These are phyloP conservation scores for Hydra vulgaris DNA, from an alignment of 30 jellyfish, hydroid and myxozoan species.

Conservation along the genomic window DNA sequence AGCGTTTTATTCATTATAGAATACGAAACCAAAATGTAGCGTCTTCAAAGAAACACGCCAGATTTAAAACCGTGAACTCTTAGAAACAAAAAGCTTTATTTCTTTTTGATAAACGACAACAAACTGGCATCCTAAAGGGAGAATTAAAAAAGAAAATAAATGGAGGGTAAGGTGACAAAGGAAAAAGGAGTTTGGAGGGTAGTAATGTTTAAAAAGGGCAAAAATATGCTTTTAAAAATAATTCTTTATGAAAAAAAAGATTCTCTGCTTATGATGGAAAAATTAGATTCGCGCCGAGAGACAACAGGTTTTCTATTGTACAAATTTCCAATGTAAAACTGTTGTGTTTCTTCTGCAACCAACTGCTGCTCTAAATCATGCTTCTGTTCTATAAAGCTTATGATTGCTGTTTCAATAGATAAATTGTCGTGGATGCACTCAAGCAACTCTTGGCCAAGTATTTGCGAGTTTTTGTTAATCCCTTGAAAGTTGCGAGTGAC, in stretches of 20 bases:
- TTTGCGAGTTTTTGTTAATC: constrained; percentile 48
- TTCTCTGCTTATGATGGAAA: not conserved
- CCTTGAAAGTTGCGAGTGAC: constrained; percentile 71
- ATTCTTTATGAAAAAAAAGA: not conserved
- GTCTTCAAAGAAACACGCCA: no score
- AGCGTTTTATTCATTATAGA: no score
- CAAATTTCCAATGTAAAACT: not conserved
- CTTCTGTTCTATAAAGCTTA: constrained; percentile 80
- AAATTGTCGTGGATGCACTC: constrained; percentile 90
- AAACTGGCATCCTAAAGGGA: constrained; percentile 3
- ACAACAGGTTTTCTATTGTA: no score
- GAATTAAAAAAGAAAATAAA: not conserved
- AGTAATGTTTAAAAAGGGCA: not conserved
- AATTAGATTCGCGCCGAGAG: no score
- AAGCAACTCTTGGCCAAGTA: constrained; percentile 81
- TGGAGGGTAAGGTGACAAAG: constrained; percentile 13
- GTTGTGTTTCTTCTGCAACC: constrained; percentile 57
- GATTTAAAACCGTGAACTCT: no score
- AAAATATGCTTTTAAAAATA: not conserved
- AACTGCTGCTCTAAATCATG: constrained; percentile 68
- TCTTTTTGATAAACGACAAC: constrained; percentile 13
- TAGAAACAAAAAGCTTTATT: no score
- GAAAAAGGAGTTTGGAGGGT: constrained; percentile 9
- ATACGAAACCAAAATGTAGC: no score
- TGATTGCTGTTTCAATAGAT: constrained; percentile 88